Base-by-base conservation (phyloP, 2,797 vertebrate species). In the Acipenser transmontanus region DNA sequence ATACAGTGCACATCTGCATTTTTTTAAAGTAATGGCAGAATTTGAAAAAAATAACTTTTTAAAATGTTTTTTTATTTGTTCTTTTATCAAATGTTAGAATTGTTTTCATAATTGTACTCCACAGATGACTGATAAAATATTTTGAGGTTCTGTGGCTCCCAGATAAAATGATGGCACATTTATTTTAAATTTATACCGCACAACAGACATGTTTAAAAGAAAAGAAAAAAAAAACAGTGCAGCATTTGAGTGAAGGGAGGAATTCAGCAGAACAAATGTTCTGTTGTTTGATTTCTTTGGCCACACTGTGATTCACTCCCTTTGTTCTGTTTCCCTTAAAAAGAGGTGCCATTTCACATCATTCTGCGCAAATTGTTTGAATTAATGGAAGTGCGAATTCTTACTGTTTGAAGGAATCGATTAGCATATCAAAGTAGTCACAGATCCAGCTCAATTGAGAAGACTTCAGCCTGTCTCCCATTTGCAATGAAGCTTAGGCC, bases 381-480 rank as follows among this genome's bases (percentile, higher is more conserved):
- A 93, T 93, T 92, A 93, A 92, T 91, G 88, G 85, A 81, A 91
- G 91, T 93, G 91, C 87, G 91, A 93, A 93, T 93, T 94, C 91
- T 92, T 93, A 89, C 87, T 89, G 91, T 94, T 95, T 92, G 90
- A 91, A 90, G 88, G 89, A 81, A 84, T 56, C 68, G 63, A 96
- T 98, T 95, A 94, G 87, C 93, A 97, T 95, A 93, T 96, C 93
- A 97, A 96, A 98, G 95, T 91, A 88, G 89, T 81, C 86, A 82
- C 78, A 87, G 88, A 84, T 85, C 78, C 81, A 76, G 75, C 88
- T 94, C 93, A 92, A 90, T 92, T 85, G 91, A 91, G 87, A 84
- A 87, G 85, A 84, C 88, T 88, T 90, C 86, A 89, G 88, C 90
- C 87, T 83, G 88, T 82, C 84, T 92, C 85, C 87, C 87, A 89